Base-by-base conservation (phyloP, 2,113 vertebrate genomes). In the Pluvianellus socialis region DNA sequence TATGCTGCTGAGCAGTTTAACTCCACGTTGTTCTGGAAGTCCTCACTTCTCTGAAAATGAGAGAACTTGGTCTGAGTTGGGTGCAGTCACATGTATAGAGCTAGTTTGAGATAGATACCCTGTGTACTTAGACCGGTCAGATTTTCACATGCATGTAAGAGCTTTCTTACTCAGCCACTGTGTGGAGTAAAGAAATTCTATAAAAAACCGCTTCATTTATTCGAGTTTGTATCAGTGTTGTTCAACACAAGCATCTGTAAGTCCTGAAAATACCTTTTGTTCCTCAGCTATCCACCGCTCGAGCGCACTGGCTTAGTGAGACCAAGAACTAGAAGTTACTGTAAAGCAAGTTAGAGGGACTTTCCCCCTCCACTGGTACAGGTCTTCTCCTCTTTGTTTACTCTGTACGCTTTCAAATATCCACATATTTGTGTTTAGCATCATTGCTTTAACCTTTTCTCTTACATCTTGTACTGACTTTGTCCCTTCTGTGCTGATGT, bases 41-140 rank as follows among this genome's bases (percentile, higher is more conserved):
- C 18, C 28, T 89, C 28, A 27, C 56, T 66, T 73, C 67, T 67
- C 59, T 71, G 59, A 67, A 86, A 77, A 74, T 30, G 42, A 20
- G 58, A 79, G 52, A 68, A 47, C 33, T 71, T 74, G 42, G 6
- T 81, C 28, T 84, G 68, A 52, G 17, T 8, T 50, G 62, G 27
- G 7, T 52, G 30, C 40, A 53, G 23, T 58, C 0, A 0, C 16
- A 2, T 12, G 9, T 28, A 5, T 30, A 70, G 53, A 47, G 47
- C 14, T 32, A n/a, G 7, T 17, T 79, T 79, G 28, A 35, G 52
- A 28, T 35, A 42, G 52, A 28, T 35, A 42, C n/a, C 32, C n/a
- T 24, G 4, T 47, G 30, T 50, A 3, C 74, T 86, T 56, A 73
- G 42, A 49, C 2, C 17, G 35, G 45, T 67, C 15, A 12, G 26